Percentiles rank a stretch among this genome's conserved stretches.
These are phyloP conservation scores for Cataglyphis livida DNA, from an alignment of 2,888 invertebrate genomes.

Conservation along the genomic window DNA sequence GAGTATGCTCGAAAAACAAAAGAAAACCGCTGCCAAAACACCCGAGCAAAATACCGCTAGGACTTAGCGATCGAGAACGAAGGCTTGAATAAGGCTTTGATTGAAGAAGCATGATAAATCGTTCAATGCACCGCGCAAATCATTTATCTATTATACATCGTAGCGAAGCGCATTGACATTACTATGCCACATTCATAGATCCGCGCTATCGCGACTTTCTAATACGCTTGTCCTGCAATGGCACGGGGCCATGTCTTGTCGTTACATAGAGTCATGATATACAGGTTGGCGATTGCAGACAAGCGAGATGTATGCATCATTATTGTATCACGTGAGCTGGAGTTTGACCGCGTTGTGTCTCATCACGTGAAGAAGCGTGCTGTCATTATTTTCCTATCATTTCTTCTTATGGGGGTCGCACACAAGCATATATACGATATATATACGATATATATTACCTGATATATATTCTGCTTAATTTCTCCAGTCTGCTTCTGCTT, in stretches of 20 bases:
- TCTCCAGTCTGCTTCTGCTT: background rate
- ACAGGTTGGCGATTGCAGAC: background rate
- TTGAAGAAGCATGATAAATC: constrained; percentile 38
- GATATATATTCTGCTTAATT: background rate
- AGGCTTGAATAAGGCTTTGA: constrained; percentile 30
- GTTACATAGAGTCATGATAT: constrained; percentile 44
- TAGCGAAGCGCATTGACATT: constrained; percentile 39
- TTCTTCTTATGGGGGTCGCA: constrained; percentile 15
- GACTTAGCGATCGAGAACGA: background rate
- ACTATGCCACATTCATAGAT: constrained; percentile 52
- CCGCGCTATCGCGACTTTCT: constrained; percentile 49
- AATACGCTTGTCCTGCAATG: constrained; percentile 46
- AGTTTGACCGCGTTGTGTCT: constrained; percentile 20
- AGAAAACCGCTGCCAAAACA: background rate
- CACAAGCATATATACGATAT: background rate
- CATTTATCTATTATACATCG: constrained; percentile 44
- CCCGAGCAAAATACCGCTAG: too few species aligned
- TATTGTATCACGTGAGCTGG: constrained; percentile 24
- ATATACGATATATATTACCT: background rate
- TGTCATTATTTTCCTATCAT: constrained; percentile 14
- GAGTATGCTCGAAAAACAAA: background rate
- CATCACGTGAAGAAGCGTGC: constrained; percentile 19
- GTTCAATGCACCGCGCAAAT: constrained; percentile 31
- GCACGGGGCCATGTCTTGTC: constrained; percentile 24
- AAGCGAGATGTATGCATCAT: background rate